Percentiles rank a stretch among this genome's conserved stretches.
phyloP scores from a whole-genome alignment of 2,888 invertebrate genomes.

The Seira ritae region DNA sequence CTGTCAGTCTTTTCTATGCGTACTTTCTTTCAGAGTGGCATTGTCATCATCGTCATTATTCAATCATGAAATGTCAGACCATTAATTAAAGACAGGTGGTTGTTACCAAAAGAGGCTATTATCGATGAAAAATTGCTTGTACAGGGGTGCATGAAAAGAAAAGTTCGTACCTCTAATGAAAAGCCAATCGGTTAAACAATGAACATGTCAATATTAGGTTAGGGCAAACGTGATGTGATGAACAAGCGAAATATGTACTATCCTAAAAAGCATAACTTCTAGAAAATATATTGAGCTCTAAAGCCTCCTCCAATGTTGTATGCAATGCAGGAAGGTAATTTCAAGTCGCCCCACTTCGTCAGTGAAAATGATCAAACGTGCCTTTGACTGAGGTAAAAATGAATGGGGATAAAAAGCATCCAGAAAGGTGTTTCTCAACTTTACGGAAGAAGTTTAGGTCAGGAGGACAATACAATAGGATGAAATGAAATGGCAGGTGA shows the following conservation, averaged over 20 bases:
- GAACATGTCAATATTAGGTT: not conserved
- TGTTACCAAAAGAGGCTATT: constrained; percentile 20
- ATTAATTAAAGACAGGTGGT: constrained; percentile 61
- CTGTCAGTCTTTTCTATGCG: not conserved
- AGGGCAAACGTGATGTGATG: not conserved
- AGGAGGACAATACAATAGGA: no score
- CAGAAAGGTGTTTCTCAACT: no score
- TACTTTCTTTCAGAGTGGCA: not conserved
- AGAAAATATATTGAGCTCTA: no score
- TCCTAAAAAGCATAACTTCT: no score
- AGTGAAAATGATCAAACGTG: no score
- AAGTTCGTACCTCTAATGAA: not conserved
- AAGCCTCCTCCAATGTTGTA: no score
- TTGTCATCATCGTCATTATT: not conserved
- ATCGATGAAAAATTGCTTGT: not conserved
- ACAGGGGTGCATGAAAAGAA: not conserved
- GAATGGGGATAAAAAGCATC: no score
- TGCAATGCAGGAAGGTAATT: no score
- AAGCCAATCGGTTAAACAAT: not conserved
- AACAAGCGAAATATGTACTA: not conserved
- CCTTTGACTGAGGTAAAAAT: no score
- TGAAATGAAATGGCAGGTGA: no score
- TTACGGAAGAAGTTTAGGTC: no score
- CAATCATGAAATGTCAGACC: constrained; percentile 44
- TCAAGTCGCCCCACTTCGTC: no score